phyloP scores from a whole-genome alignment of 2,113 vertebrate species.

The Dendrocopos noguchii region DNA sequence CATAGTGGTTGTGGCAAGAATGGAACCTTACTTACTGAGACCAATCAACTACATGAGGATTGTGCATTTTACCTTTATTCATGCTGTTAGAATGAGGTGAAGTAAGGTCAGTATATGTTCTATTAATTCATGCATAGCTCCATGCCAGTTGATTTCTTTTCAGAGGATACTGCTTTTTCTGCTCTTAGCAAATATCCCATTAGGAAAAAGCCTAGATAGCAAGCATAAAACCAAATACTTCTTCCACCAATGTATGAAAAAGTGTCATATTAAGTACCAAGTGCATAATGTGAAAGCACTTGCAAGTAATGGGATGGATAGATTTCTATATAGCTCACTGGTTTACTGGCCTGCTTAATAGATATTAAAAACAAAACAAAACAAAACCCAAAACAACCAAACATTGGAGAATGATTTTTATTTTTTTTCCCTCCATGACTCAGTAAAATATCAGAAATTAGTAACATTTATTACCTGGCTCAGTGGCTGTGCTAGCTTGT shows the following conservation, averaged over 20 bases:
- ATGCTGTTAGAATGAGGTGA: not conserved
- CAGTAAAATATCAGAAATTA: not conserved
- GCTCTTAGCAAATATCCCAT: not conserved
- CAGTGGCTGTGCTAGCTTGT: not conserved
- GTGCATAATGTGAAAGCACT: not conserved
- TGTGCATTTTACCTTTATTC: not conserved
- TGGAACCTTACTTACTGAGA: not conserved
- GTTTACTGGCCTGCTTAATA: not conserved
- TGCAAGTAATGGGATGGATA: not conserved
- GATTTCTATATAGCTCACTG: not conserved
- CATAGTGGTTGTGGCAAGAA: not conserved
- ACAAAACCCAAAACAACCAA: not conserved
- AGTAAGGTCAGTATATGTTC: not conserved
- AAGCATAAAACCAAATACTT: not conserved
- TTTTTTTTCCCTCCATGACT: not conserved
- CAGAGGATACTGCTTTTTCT: not conserved
- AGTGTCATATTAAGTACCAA: not conserved
- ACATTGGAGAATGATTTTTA: not conserved
- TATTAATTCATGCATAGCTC: not conserved
- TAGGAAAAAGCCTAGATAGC: not conserved
- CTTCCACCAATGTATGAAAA: not conserved
- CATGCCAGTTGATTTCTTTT: not conserved
- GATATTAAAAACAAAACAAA: too few species aligned
- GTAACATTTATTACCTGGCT: not conserved
- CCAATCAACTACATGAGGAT: not conserved